phyloP scores from a whole-genome alignment of 1,140 invertebrate genomes.

The Polypedilum vanderplanki region DNA sequence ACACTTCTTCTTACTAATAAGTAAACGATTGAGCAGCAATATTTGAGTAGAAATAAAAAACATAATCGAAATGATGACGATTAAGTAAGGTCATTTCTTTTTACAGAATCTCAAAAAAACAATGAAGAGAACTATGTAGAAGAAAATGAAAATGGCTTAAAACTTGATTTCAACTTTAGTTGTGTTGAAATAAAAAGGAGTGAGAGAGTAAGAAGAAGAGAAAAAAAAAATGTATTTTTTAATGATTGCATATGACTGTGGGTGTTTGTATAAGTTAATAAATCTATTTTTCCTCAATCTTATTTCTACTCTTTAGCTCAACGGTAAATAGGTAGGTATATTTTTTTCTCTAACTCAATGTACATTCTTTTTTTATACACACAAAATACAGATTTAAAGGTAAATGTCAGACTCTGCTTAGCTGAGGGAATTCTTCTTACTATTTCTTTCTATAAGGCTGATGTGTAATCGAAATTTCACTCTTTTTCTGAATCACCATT shows the following conservation, averaged over 20 bases:
- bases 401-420: background rate
- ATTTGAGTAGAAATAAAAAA: too few relatives aligned
- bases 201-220: too few relatives aligned
- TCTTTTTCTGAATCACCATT: background rate
- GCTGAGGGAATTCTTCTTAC: background rate
- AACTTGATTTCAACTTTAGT: background rate
- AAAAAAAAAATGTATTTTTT: background rate
- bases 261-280: constrained; percentile 19
- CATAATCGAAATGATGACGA: background rate
- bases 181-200: background rate
- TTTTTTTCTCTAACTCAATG: background rate
- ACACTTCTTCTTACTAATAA: too few relatives aligned
- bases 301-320: background rate
- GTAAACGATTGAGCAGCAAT: too few relatives aligned
- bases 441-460: background rate
- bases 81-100: constrained; percentile 19
- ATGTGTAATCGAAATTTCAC: background rate
- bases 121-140: constrained; percentile 6
- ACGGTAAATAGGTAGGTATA: background rate
- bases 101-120: background rate
- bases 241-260: constrained; percentile 4
- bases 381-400: background rate
- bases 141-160: background rate
- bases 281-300: constrained; percentile 13
- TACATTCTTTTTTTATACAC: background rate